phyloP scores from a whole-genome alignment of 1,140 invertebrate species.

The Pogonomyrmex californicus region DNA sequence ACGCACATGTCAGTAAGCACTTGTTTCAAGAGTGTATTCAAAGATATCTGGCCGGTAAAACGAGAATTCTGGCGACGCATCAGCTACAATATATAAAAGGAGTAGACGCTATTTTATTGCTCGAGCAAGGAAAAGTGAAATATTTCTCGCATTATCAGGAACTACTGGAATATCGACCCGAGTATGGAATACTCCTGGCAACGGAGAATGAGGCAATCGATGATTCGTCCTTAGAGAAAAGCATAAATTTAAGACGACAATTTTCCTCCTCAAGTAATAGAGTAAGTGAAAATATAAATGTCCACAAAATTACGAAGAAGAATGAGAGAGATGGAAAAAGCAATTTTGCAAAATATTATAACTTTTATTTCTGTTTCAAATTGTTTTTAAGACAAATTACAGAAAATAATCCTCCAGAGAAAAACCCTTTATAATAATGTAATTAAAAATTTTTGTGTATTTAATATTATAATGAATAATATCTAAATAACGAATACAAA shows the following conservation, averaged over 20 bases:
- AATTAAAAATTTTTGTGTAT: neutral
- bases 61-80: slow-evolving; percentile 94
- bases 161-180: slow-evolving; percentile 85
- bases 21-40: slow-evolving; percentile 91
- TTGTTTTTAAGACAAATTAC: neutral
- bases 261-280: slow-evolving; percentile 83
- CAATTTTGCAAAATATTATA: neutral
- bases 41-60: slow-evolving; percentile 85
- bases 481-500: neutral
- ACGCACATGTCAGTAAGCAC: slow-evolving; percentile 91
- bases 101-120: slow-evolving; percentile 93
- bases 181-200: slow-evolving; percentile 80
- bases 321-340: neutral
- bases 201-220: slow-evolving; percentile 79
- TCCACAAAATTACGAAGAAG: neutral
- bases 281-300: slow-evolving; percentile 71
- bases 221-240: slow-evolving; percentile 80
- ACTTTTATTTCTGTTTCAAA: neutral
- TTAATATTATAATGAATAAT: slow-evolving; percentile 7
- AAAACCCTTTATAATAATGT: neutral
- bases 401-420: neutral
- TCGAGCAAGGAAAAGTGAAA: slow-evolving; percentile 90
- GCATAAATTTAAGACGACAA: slow-evolving; percentile 73
- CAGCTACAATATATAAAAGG: slow-evolving; percentile 94
- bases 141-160: slow-evolving; percentile 87